Conservation (phyloP, 2,797 vertebrate species). For the Sebastes hubbsi region DNA sequence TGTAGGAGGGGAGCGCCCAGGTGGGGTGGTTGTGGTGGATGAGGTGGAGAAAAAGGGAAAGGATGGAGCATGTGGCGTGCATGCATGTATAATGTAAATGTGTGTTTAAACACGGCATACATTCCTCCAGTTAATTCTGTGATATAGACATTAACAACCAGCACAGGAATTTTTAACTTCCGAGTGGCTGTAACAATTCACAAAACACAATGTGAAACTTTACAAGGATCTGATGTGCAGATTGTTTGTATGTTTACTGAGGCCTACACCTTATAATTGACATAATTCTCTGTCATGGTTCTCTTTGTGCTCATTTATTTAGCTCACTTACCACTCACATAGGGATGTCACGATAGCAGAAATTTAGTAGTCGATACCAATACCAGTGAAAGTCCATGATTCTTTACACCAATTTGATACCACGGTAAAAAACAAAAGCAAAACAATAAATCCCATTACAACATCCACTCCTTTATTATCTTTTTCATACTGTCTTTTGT, state of each 20-base stretch:
- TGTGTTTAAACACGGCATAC: slow-evolving; percentile 47
- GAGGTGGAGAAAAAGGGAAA: slow-evolving; percentile 5
- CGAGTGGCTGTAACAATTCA: background rate
- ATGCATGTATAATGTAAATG: slow-evolving; percentile 22
- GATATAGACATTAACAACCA: background rate
- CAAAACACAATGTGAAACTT: slow-evolving; percentile 1
- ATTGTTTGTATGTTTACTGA: slow-evolving; percentile 14
- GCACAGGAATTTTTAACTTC: slow-evolving; percentile 2
- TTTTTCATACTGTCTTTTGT: too few species aligned
- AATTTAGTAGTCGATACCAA: too few species aligned
- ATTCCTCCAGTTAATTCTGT: slow-evolving; percentile 66
- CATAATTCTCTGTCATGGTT: background rate
- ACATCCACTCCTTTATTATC: too few species aligned
- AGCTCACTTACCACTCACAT: background rate
- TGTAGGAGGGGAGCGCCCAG: slow-evolving; percentile 7
- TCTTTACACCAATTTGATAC: too few species aligned
- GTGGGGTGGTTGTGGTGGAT: slow-evolving; percentile 16
- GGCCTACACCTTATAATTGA: background rate
- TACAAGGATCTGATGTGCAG: background rate
- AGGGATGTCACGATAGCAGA: too few species aligned
- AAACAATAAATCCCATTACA: too few species aligned
- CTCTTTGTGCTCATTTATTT: background rate
- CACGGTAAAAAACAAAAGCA: too few species aligned
- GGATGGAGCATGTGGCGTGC: slow-evolving; percentile 18
- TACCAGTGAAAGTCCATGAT: too few species aligned